Conservation (phyloP, 2,797 vertebrate species). For the Poecilia gillii region DNA sequence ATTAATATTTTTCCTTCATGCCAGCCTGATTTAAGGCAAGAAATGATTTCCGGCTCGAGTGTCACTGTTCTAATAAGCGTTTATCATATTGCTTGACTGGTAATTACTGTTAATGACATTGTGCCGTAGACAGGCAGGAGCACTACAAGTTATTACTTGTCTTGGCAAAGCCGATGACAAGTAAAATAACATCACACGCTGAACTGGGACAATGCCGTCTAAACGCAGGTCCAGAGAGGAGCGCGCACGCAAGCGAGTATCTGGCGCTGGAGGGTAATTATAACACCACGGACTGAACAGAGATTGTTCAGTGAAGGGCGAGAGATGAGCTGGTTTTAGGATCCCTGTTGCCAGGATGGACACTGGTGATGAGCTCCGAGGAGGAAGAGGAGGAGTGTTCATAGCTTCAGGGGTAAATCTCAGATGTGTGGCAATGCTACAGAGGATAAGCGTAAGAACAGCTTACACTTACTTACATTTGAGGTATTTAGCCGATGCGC, state of each 20-base stretch:
- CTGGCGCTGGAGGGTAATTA: conserved; percentile 59
- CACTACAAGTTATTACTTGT: conserved; percentile 62
- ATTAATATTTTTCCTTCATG: conserved; percentile 55
- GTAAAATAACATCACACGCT: conserved; percentile 54
- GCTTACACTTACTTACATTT: conserved; percentile 39
- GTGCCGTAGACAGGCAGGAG: conserved; percentile 60
- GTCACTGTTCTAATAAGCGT: conserved; percentile 60
- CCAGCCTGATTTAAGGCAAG: conserved; percentile 57
- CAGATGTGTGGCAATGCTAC: conserved; percentile 19
- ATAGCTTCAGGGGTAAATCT: conserved; percentile 21
- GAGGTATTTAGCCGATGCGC: conserved; percentile 38
- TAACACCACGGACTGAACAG: conserved; percentile 46
- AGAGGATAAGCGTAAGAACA: conserved; percentile 39
- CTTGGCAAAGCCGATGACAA: conserved; percentile 56
- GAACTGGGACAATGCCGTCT: conserved; percentile 50
- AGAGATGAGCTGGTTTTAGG: conserved; percentile 44
- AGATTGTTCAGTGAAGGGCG: conserved; percentile 60
- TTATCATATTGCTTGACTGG: conserved; percentile 66
- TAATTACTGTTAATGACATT: conserved; percentile 72
- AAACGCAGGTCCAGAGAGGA: conserved; percentile 56
- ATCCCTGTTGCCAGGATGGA: conserved; percentile 44
- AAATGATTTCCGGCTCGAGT: conserved; percentile 63
- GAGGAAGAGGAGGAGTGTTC: conserved; percentile 43
- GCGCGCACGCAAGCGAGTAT: not conserved
- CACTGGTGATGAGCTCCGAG: conserved; percentile 39